Conservation (phyloP, 2,888 invertebrate species). For the Euclidia mi region DNA sequence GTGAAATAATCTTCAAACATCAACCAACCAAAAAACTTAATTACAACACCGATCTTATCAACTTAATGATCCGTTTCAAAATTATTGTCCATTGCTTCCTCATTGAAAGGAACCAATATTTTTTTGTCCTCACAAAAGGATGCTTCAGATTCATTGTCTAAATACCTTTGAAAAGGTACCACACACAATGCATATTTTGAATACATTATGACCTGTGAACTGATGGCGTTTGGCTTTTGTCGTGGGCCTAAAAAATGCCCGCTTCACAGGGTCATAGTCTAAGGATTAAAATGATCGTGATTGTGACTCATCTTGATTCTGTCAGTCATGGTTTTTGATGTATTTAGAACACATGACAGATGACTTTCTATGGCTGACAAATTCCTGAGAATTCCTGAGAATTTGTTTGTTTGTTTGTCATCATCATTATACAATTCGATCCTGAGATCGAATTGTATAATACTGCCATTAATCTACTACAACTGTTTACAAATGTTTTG, state of each 20-base stretch:
- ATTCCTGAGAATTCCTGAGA: no score
- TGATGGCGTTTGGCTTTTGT: slow-evolving; percentile 61
- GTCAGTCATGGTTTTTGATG: slow-evolving; percentile 58
- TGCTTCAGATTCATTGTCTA: slow-evolving; percentile 82
- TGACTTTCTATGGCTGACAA: slow-evolving; percentile 55
- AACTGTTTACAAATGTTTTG: slow-evolving; percentile 19
- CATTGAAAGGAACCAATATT: slow-evolving; percentile 69
- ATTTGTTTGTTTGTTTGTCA: no score
- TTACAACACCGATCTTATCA: slow-evolving; percentile 75
- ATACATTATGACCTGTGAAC: slow-evolving; percentile 82
- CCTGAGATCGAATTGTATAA: slow-evolving; percentile 28
- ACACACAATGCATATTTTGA: slow-evolving; percentile 86
- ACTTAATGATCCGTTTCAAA: slow-evolving; percentile 83
- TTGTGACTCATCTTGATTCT: slow-evolving; percentile 72
- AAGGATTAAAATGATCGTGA: slow-evolving; percentile 69
- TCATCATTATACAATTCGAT: no score
- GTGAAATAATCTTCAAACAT: slow-evolving; percentile 37
- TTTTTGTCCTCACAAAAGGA: slow-evolving; percentile 69
- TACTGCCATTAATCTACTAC: slow-evolving; percentile 23
- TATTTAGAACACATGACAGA: slow-evolving; percentile 63
- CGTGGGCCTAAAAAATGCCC: slow-evolving; percentile 47
- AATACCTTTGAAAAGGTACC: slow-evolving; percentile 68
- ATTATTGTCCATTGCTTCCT: slow-evolving; percentile 74
- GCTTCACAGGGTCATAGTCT: slow-evolving; percentile 66
- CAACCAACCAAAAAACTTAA: slow-evolving; percentile 58